Percentiles rank a stretch among this genome's conserved stretches.
phyloP scores from a whole-genome alignment of 2,797 vertebrate species.

The Myotis findleyi region DNA sequence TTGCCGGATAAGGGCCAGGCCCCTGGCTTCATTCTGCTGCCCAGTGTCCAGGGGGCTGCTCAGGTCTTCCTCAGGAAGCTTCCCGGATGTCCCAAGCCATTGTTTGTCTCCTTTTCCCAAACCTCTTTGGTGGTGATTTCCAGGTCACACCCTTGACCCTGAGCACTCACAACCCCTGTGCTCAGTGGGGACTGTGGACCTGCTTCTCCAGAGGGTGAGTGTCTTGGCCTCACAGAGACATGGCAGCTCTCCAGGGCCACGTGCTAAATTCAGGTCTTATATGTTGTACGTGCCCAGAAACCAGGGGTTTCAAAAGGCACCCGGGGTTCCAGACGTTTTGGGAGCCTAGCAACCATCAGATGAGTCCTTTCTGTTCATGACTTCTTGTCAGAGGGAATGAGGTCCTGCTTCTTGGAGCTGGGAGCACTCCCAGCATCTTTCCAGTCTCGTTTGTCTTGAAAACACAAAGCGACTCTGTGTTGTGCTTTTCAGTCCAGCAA shows the following conservation, averaged over 20 bases:
- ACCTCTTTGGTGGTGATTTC: background rate
- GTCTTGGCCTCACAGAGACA: background rate
- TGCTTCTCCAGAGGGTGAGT: background rate
- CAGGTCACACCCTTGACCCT: background rate
- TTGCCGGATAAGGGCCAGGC: background rate
- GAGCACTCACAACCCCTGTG: background rate
- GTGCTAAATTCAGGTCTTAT: background rate
- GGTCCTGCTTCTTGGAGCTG: background rate
- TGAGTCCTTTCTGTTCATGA: background rate
- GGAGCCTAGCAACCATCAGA: background rate
- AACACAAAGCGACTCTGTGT: background rate
- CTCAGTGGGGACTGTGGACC: background rate
- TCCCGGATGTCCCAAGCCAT: background rate
- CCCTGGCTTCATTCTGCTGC: background rate
- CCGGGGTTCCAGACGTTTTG: background rate
- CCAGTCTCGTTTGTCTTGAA: background rate
- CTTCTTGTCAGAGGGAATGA: background rate
- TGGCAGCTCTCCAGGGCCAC: background rate
- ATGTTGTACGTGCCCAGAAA: background rate
- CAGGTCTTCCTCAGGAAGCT: background rate
- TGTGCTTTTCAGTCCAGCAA: background rate
- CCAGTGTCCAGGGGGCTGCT: background rate
- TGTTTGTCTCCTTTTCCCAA: background rate
- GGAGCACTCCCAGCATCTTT: background rate
- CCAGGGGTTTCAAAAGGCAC: slow-evolving; percentile 9